Base-by-base conservation (phyloP, 1,140 invertebrate genomes). In the Aethina tumida region DNA sequence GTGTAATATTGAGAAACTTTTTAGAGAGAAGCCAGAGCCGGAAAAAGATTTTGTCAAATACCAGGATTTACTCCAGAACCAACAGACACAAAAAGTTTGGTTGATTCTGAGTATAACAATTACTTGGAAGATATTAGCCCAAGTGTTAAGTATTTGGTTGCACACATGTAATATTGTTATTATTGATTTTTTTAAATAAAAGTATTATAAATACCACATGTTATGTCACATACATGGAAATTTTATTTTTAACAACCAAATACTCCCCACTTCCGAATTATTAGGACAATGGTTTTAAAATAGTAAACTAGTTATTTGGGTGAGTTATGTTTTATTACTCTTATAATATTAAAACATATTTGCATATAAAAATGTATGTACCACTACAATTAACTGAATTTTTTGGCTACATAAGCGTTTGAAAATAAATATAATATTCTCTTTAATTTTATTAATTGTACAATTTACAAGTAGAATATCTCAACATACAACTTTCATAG, bases 341-440 rank as follows among this genome's bases (percentile, higher is more conserved):
- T 12, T 8, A 24, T 24, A 24, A 8, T 24, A 8, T 24, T 24
- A 24, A 24, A 8, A 8, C 22, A 24, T 24, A 24, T 24, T 35
- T 37, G 43, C 35, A 36, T 45, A 45, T 45, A 45, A 45, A 45
- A 45, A 45, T 36, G 22, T 35, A 32, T 32, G 30, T 44, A 45
- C 32, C 38, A 38, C 37, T 45, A 45, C 38, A 16, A 25, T 34
- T 32, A 41, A 25, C 21, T 40, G 21, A 38, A 38, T n/a, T 38
- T 20, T 44, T 44, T 44, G 31, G 42, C 35, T 39, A 44, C 30
- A 27, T 42, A 39, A 44, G 42, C 44, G 38, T 39, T 46, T 40
- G 35, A 46, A 46, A 41, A 46, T 46, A 41, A 46, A 41, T 41
- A 46, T 39, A 39, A 15, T 31, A 18, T 13, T 31, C 26, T 39